Conservation (phyloP, 2,797 vertebrate species). For the Psittacula echo region DNA sequence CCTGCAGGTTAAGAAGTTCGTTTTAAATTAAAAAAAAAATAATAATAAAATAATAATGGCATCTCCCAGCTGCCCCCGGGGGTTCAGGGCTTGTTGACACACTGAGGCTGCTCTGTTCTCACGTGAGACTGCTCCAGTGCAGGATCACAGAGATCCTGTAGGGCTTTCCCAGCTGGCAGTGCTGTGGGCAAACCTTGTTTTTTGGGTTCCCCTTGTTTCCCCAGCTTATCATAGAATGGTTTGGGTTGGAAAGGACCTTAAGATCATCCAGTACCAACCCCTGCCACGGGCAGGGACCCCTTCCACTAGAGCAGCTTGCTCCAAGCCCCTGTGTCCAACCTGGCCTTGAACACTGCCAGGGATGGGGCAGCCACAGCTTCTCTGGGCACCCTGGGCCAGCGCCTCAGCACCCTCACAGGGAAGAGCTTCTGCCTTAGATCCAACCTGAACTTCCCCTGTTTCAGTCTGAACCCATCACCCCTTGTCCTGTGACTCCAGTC, state of each 20-base stretch:
- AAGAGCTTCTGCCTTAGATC: neutral
- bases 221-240: neutral
- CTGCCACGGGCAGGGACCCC: too few species aligned
- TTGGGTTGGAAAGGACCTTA: too few species aligned
- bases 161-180: neutral
- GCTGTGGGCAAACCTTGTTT: neutral
- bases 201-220: neutral
- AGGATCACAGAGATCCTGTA: neutral
- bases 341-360: too few species aligned
- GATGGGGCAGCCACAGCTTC: too few species aligned
- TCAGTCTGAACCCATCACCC: neutral
- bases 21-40: constrained; percentile 47
- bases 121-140: neutral
- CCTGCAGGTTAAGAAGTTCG: constrained; percentile 60
- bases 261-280: too few species aligned
- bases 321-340: too few species aligned
- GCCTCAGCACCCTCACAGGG: too few species aligned
- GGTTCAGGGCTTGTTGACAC: constrained; percentile 35
- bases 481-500: neutral
- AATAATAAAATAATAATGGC: neutral
- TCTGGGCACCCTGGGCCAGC: too few species aligned
- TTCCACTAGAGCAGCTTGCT: too few species aligned
- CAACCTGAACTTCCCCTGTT: neutral
- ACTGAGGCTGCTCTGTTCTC: constrained; percentile 17
- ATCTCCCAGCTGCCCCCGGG: constrained; percentile 38